Conservation (phyloP, 2,888 invertebrate genomes). For the Deroplatys truncata region DNA sequence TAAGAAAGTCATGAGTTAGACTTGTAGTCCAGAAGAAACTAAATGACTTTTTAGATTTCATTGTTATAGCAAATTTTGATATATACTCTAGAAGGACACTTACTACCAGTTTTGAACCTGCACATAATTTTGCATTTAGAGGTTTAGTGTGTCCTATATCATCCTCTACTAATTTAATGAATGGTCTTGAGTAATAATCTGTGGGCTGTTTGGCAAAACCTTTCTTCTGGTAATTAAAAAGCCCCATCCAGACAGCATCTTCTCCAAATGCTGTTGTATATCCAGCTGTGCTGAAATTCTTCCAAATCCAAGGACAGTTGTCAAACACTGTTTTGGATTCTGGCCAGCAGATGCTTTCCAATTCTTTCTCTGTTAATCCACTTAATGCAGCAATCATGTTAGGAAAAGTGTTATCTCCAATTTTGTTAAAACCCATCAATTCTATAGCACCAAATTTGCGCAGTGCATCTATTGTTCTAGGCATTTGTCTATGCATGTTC, state of each 20-base stretch:
- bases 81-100: constrained; percentile 70
- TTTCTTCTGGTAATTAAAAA: constrained; percentile 73
- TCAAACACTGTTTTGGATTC: constrained; percentile 61
- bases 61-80: constrained; percentile 56
- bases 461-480: constrained; percentile 60
- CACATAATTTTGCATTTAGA: constrained; percentile 64
- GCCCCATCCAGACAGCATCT: constrained; percentile 72
- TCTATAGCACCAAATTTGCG: constrained; percentile 64
- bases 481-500: constrained; percentile 82
- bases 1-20: constrained; percentile 79
- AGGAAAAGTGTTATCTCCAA: constrained; percentile 91
- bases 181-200: constrained; percentile 78
- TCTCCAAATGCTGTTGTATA: constrained; percentile 79
- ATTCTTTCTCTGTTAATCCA: constrained; percentile 63
- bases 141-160: constrained; percentile 61
- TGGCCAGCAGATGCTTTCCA: constrained; percentile 61
- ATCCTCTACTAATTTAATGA: constrained; percentile 63
- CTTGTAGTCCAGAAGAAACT: constrained; percentile 82
- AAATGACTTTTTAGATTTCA: constrained; percentile 62
- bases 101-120: constrained; percentile 65
- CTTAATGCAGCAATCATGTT: constrained; percentile 79
- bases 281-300: constrained; percentile 65
- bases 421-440: constrained; percentile 86
- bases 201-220: constrained; percentile 79
- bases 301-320: constrained; percentile 80